Evolutionary conservation across 1,140 invertebrate genomes (phyloP), one percentile per base, ranked within the genome.

Genomic region (Eupristina koningsbergeri): DNA sequence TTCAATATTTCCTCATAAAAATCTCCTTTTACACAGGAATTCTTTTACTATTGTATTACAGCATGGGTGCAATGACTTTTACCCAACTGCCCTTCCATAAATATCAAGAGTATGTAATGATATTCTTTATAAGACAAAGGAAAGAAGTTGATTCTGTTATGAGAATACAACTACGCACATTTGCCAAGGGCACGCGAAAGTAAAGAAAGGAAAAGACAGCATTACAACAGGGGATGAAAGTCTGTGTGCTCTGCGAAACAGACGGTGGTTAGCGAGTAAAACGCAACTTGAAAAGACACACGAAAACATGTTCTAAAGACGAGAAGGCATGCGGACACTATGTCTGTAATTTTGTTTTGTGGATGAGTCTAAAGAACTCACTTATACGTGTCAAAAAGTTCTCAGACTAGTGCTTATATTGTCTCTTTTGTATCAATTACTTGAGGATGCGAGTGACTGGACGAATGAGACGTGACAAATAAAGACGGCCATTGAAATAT

Each of bases 341-440:
- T n/a, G n/a, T n/a, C n/a, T 81, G 39, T 71, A 73, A 81, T 81
- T 81, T 81, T 58, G 50, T 53, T n/a, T n/a, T 36, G 73, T 13
- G 36, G 76, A 3, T 26, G 22, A 26, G 53, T 3, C 5, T 22
- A 22, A 58, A 22, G 13, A 58, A 58, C 53, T 58, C 76, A 19
- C 3, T 26, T 5, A 45, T 5, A 11, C 41, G 53, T 53, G 50
- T 17, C 15, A 17, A 58, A 73, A 50, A 61, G 34, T 50, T 29
- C 45, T 17, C 22, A 41, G 45, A 26, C 3, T n/a, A n/a, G n/a
- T 7, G 39, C 3, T 13, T 29, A 31, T 77, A 34, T 34, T 34
- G 50, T 50, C 53, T 61, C 53, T 53, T 77, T 77, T 77, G 53
- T 77, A 17, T 50, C 47, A 15, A n/a, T 5, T 26, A 19, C 47